Evolutionary conservation across 2,888 invertebrate genomes (phyloP), one percentile per base, ranked within the genome.

Genomic region (Leptogaster cylindrica): DNA sequence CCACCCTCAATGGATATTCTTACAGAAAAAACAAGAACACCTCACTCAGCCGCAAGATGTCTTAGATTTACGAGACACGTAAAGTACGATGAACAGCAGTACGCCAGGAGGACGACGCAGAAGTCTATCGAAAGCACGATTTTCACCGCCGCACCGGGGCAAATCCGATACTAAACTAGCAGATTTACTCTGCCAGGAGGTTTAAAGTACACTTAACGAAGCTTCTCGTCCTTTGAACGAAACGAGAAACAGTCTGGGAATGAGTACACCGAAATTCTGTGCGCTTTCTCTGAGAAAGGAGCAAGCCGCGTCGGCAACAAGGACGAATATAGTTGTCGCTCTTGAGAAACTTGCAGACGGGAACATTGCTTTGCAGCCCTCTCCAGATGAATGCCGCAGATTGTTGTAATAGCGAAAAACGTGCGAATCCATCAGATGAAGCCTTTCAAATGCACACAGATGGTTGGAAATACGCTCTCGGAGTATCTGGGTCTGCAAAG

Each of bases 131-230:
- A 55, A 14, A 23, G 6, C 14, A 7, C 41, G 14, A 16, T 8
- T 31, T 8, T 10, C 41, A 23, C 61, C 44, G 58, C 61, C 68
- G 41, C 39, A 25, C 41, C 66, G 68, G 25, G 36, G 51, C 39
- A 61, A 58, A 66, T 65, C 51, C 68, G 51, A 48, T 23, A 51
- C 51, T 65, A 44, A 51, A 68, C 68, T 68, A 61, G 65, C 55
- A 66, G 68, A 68, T 68, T 66, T 58, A 33, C 61, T 61, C 61
- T 39, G 27, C 44, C 10, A n/a, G 51, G 23, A 55, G 46, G 61
- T 44, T 61, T 68, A 66, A 68, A 68, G 51, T 68, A 68, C 58
- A 28, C 31, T 28, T 16, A 51, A 12, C 10, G 20, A 16, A 52
- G 51, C 52, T 65, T 65, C 27, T 50, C 12, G 39, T 28, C 65